A percentile compares a stretch with the other conserved stretches of the same genome.
phyloP scores from a whole-genome alignment of 2,888 invertebrate species.

The Diachrysia chrysitis region DNA sequence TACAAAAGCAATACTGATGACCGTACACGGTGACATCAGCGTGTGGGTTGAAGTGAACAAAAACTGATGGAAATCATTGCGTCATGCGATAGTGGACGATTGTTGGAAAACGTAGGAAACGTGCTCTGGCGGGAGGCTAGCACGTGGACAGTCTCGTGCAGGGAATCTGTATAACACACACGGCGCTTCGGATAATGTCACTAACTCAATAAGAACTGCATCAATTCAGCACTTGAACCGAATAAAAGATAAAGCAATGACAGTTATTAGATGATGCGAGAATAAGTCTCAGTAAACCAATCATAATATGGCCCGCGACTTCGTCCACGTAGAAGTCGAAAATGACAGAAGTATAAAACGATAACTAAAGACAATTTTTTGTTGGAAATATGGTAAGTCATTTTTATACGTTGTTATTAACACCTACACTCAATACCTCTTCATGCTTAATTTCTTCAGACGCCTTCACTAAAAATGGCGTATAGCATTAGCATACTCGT shows the following conservation, averaged over 20 bases:
- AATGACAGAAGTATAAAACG: no score
- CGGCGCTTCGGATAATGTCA: slow-evolving; percentile 20
- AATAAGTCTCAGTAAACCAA: slow-evolving; percentile 24
- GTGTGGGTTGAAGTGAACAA: slow-evolving; percentile 70
- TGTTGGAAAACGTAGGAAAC: slow-evolving; percentile 64
- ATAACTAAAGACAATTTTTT: no score
- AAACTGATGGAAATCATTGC: slow-evolving; percentile 70
- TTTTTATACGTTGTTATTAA: no score
- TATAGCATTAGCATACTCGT: slow-evolving; percentile 13
- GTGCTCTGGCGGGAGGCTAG: slow-evolving; percentile 45
- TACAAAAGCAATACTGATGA: slow-evolving; percentile 58
- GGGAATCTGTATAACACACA: slow-evolving; percentile 21
- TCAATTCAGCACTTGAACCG: slow-evolving; percentile 22
- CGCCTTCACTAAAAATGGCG: no score
- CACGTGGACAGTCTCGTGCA: slow-evolving; percentile 69
- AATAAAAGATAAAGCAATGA: slow-evolving; percentile 29
- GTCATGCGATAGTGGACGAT: slow-evolving; percentile 68
- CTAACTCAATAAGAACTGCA: background rate
- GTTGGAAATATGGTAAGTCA: no score
- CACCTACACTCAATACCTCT: no score
- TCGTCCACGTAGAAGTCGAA: no score
- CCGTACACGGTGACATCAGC: slow-evolving; percentile 75
- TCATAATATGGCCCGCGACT: no score
- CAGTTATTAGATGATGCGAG: slow-evolving; percentile 30
- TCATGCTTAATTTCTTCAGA: no score